phyloP scores from a whole-genome alignment of 2,113 vertebrate genomes.

The Ciconia stormi region DNA sequence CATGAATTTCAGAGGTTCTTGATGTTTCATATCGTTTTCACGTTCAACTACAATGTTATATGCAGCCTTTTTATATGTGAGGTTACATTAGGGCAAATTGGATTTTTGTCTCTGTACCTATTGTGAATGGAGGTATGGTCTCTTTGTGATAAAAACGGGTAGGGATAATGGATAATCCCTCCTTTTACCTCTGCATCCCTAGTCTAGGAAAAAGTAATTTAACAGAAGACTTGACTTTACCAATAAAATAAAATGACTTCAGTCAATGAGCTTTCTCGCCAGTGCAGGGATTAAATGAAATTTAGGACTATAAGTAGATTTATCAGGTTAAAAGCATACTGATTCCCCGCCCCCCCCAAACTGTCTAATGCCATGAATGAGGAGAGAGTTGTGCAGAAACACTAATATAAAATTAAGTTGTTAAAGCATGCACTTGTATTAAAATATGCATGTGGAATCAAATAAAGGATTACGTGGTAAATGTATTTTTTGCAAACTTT shows the following conservation, averaged over 20 bases:
- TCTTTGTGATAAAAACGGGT: constrained; percentile 25
- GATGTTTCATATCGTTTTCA: neutral
- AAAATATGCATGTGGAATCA: neutral
- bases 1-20: neutral
- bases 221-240: neutral
- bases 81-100: neutral
- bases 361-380: neutral
- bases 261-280: neutral
- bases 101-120: neutral
- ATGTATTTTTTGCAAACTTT: neutral
- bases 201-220: neutral
- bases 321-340: neutral
- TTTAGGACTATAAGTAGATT: neutral
- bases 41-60: neutral
- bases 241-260: neutral
- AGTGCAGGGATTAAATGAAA: neutral
- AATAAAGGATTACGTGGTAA: neutral
- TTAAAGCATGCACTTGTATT: neutral
- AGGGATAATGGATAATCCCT: constrained; percentile 26
- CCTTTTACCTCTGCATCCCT: neutral
- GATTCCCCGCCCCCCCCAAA: neutral
- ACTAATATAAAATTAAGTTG: neutral
- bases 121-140: neutral
- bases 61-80: neutral
- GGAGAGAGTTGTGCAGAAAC: neutral